Conservation (phyloP, 2,888 invertebrate species). For the Parapristionchus giblindavisi region DNA sequence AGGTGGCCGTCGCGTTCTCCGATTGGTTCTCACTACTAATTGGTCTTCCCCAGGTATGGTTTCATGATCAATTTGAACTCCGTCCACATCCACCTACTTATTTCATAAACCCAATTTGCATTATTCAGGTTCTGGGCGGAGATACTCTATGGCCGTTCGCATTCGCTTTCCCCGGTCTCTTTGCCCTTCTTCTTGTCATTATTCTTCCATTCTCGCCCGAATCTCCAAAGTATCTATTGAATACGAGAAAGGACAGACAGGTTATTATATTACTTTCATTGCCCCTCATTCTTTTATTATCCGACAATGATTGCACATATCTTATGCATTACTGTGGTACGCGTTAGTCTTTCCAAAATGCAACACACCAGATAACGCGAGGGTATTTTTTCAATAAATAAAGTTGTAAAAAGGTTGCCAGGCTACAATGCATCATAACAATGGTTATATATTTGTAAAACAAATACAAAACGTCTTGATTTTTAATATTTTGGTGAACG, state of each 20-base stretch:
- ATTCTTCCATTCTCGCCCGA: slow-evolving; percentile 68
- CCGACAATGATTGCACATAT: too few species aligned
- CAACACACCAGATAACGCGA: too few species aligned
- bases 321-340: too few species aligned
- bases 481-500: too few species aligned
- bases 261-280: slow-evolving; percentile 33
- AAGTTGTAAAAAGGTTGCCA: too few species aligned
- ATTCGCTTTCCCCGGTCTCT: slow-evolving; percentile 70
- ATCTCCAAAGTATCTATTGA: slow-evolving; percentile 64
- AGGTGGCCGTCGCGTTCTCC: slow-evolving; percentile 71
- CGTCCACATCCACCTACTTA: neutral
- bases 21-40: slow-evolving; percentile 72
- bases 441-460: too few species aligned
- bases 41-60: slow-evolving; percentile 69
- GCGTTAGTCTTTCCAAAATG: too few species aligned
- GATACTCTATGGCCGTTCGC: slow-evolving; percentile 70
- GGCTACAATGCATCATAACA: too few species aligned
- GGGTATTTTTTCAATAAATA: too few species aligned
- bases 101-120: neutral
- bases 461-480: neutral
- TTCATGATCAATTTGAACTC: neutral
- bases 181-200: slow-evolving; percentile 59
- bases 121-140: slow-evolving; percentile 65
- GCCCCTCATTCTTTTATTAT: too few species aligned
- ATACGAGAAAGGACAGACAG: slow-evolving; percentile 47